Base-by-base conservation (phyloP, 2,797 vertebrate genomes). In the Benthosema pterotum region DNA sequence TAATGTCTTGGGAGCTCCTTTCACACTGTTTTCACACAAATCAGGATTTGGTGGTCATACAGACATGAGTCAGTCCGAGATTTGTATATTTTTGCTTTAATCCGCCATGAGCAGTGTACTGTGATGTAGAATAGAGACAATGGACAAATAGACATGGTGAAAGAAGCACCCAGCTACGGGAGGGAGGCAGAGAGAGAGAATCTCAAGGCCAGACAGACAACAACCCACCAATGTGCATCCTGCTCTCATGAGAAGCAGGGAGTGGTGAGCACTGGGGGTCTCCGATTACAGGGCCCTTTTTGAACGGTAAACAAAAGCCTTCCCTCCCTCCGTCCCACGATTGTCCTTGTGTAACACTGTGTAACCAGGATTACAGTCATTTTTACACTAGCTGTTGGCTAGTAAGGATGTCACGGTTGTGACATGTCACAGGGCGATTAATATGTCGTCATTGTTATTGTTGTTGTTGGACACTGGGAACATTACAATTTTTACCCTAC, bases 271-370 rank as follows among this genome's bases (percentile, higher is more conserved):
- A 72, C 69, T 76, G 63, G 47, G 32, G 19, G 22, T 59, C 79
- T 90, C 87, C 58, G 46, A 74, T 90, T 86, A 83, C 87, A 82
- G 62, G 57, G 66, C 75, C 75, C 32, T 75, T 71, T 79, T 57
- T 69, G 63, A 55, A 77, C 77, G 74, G 73, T 67, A 75, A 82
- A 85, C 75, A 82, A 77, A 42, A 74, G 61, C 18, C 63, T 66
- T 43, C 11, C 11, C 32, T 38, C 18, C 57, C 58, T 65, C 78
- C 50, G 54, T 48, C 53, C 51, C 32, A 9, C 56, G 12, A 15
- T 11, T 55, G 63, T 22, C 15, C 1, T 52, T 38, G 32, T 7
- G 32, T 38, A 38, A 38, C 18, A 17, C 11, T 14, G 22, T 15
- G 67, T n/a, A 3, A 60, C 16, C 9, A 60, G 11, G 2, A 56